Percentiles rank a stretch among this genome's conserved stretches.
These are phyloP conservation scores for Orthonyx spaldingii DNA, from an alignment of 2,113 vertebrate genomes.

Conservation along the genomic window DNA sequence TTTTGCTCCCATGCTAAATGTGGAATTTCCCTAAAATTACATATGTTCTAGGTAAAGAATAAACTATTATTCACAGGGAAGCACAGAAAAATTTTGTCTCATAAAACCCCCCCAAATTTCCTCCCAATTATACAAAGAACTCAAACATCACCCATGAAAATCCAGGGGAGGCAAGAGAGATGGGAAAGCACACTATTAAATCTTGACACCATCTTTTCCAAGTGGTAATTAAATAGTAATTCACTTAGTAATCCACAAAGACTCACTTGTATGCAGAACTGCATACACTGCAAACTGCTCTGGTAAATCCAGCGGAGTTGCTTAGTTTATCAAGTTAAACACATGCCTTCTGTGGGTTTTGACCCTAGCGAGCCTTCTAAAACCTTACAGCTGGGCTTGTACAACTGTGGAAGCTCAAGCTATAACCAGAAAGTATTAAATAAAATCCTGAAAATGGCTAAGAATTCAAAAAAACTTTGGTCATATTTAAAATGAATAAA, in stretches of 20 bases:
- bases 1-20: conserved; percentile 47
- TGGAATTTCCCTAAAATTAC: conserved; percentile 44
- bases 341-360: not conserved
- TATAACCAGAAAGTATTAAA: not conserved
- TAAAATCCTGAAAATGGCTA: not conserved
- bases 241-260: not conserved
- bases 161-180: not conserved
- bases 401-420: not conserved
- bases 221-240: not conserved
- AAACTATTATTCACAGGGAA: not conserved
- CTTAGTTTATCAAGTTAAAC: not conserved
- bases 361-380: not conserved
- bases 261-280: not conserved
- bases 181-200: not conserved
- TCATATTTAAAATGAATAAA: not conserved
- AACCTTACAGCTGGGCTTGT: not conserved
- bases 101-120: not conserved
- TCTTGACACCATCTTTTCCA: not conserved
- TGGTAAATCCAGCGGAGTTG: not conserved
- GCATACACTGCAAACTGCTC: not conserved
- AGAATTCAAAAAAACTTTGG: not conserved
- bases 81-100: not conserved
- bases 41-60: conserved; percentile 19
- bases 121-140: not conserved
- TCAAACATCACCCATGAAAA: not conserved